Base-by-base conservation (phyloP, 2,113 vertebrate genomes). In the Oncorhynchus mykiss region DNA sequence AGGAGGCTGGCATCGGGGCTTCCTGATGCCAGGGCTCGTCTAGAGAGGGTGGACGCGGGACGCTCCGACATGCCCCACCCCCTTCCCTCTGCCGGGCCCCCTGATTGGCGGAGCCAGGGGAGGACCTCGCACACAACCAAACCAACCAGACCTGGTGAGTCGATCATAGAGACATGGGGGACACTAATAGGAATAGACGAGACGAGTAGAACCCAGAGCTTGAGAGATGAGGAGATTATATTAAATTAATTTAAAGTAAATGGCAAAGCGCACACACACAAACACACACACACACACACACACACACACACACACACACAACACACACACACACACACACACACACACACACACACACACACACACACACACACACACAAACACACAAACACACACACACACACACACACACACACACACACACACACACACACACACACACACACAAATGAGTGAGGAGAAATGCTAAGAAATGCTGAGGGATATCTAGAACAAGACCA, bases 141-240 rank as follows among this genome's bases (percentile, higher is more conserved):
- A 81, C 70, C 67, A 72, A 72, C 78, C 73, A 88, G 84, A 84
- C 77, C 85, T n/a, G 90, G 92, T 93, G 82, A 92, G 91, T 90
- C 13, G 5, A 73, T 59, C 1, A 57, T 27, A 71, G 24, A 66
- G 8, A 73, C 34, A 49, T 31, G 8, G 2, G 39, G 2, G 39
- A 51, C 49, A 51, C 29, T n/a, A 27, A 60, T 62, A n/a, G 31
- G 27, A 13, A 64, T 34, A 51, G 39, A 49, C n/a, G 8, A 18
- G 54, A 8, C 45, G 45, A 16, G 29, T 16, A 29, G 12, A 74
- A 45, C 45, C 51, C 18, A 18, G 67, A 51, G 18, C 11, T 0
- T 57, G 25, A 68, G 45, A 69, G 25, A 12, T 39, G 39, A 9
- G 7, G 29, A 69, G 25, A 20, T 39, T 8, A 9, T 1, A 39